Conservation (phyloP, 2,113 vertebrate genomes). For the Neoarius graeffei region DNA sequence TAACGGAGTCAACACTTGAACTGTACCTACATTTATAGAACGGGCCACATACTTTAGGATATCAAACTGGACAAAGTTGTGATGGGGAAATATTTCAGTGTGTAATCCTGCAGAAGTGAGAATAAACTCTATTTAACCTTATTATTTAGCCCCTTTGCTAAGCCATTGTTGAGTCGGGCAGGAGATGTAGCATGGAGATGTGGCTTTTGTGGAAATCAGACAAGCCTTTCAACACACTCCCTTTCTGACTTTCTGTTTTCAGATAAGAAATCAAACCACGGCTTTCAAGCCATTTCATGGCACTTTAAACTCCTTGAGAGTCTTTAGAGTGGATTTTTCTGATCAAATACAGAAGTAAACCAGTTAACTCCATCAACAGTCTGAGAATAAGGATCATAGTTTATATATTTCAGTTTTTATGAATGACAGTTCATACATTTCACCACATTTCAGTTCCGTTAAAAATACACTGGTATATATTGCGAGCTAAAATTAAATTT, state of each 20-base stretch:
- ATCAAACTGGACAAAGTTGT: background rate
- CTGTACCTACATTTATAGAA: too few relatives aligned
- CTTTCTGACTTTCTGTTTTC: background rate
- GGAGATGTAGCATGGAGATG: background rate
- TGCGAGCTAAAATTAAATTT: background rate
- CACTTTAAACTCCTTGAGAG: background rate
- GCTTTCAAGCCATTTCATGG: too few relatives aligned
- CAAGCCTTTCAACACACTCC: background rate
- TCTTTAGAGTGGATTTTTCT: too few relatives aligned
- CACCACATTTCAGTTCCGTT: background rate
- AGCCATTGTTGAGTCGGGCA: background rate
- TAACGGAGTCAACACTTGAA: too few relatives aligned
- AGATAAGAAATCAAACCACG: background rate
- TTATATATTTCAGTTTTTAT: background rate
- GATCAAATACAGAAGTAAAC: background rate
- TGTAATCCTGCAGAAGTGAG: background rate
- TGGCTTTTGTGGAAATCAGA: background rate
- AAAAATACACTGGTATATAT: background rate
- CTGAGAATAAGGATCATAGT: background rate
- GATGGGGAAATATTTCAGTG: background rate
- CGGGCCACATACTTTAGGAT: too few relatives aligned
- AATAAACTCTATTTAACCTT: background rate
- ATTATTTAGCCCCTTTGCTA: background rate
- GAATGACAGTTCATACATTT: background rate
- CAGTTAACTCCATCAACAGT: background rate